A percentile compares a stretch with the other conserved stretches of the same genome.
These are phyloP conservation scores for Trileptium ribeirensis DNA, from an alignment of 2,888 invertebrate genomes.

Conservation along the genomic window DNA sequence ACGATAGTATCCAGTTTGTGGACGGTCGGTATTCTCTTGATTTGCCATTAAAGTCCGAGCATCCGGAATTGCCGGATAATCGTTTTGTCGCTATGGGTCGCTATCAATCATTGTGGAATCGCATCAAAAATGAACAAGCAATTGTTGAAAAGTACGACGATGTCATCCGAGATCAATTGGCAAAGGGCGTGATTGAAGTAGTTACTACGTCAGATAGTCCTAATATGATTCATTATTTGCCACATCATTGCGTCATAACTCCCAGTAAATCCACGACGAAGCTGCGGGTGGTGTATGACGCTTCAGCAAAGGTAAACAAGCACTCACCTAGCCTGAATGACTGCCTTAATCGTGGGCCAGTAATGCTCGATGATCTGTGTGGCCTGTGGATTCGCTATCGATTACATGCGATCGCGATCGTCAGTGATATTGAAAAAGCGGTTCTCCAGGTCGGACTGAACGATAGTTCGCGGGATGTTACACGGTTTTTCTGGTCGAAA, in stretches of 20 bases:
- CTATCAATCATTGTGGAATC: not conserved
- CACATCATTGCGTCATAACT: conserved; percentile 31
- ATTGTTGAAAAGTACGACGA: conserved; percentile 20
- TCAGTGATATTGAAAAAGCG: no score
- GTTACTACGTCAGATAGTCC: not conserved
- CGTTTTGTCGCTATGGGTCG: not conserved
- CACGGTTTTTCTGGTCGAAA: no score
- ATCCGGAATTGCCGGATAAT: not conserved
- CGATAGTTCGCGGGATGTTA: no score
- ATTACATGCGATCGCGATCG: no score
- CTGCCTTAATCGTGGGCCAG: no score
- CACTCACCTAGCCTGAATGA: no score
- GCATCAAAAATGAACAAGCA: not conserved
- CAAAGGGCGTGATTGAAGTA: conserved; percentile 23
- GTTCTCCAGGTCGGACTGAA: no score
- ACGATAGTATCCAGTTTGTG: not conserved
- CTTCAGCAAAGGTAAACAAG: no score
- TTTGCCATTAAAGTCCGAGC: not conserved
- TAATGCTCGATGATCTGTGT: no score
- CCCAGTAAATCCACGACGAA: no score
- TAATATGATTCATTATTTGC: conserved; percentile 28
- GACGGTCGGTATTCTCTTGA: not conserved
- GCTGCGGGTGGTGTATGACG: no score
- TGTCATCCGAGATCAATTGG: conserved; percentile 19
- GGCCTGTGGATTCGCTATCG: no score